phyloP scores from a whole-genome alignment of 2,888 invertebrate species.

The Drosophila prolongata region DNA sequence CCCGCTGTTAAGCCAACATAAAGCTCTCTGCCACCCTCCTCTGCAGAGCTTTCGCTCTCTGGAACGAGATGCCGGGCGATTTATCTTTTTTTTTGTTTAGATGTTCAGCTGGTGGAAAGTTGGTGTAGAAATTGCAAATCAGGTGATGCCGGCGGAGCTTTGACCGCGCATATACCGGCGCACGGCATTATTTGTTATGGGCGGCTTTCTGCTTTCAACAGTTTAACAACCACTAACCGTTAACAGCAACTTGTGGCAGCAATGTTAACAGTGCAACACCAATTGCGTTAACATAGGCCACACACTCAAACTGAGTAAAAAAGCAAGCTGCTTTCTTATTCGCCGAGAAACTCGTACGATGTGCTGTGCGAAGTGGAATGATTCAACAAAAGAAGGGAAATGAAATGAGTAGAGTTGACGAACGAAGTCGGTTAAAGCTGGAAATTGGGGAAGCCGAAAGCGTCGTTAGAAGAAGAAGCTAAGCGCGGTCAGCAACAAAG shows the following conservation, averaged over 20 bases:
- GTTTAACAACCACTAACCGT: slow-evolving; percentile 34
- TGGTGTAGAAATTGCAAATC: slow-evolving; percentile 78
- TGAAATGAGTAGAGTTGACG: slow-evolving; percentile 26
- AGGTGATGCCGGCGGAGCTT: slow-evolving; percentile 78
- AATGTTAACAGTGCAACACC: slow-evolving; percentile 54
- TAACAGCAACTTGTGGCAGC: slow-evolving; percentile 28
- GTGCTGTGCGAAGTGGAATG: slow-evolving; percentile 55
- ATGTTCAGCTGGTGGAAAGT: slow-evolving; percentile 55
- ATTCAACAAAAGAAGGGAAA: slow-evolving; percentile 60
- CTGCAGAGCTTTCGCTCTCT: slow-evolving; percentile 45
- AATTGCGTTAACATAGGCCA: slow-evolving; percentile 45
- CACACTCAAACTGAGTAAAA: slow-evolving; percentile 10
- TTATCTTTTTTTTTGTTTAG: background rate
- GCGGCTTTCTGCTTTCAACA: slow-evolving; percentile 20
- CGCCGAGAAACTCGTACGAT: slow-evolving; percentile 79
- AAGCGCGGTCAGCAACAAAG: slow-evolving; percentile 28
- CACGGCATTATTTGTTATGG: slow-evolving; percentile 43
- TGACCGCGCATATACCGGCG: slow-evolving; percentile 37
- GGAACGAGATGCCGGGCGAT: slow-evolving; percentile 29
- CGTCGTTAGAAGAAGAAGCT: slow-evolving; percentile 34
- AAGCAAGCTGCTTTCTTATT: slow-evolving; percentile 69
- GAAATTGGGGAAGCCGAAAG: slow-evolving; percentile 36
- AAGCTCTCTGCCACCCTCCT: slow-evolving; percentile 8
- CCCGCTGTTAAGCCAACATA: slow-evolving; percentile 1
- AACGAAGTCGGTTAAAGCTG: slow-evolving; percentile 41